Evolutionary conservation across 2,797 vertebrate species (phyloP), one percentile per base, ranked within the genome.

Genomic region (Anisognathus igniventris): DNA sequence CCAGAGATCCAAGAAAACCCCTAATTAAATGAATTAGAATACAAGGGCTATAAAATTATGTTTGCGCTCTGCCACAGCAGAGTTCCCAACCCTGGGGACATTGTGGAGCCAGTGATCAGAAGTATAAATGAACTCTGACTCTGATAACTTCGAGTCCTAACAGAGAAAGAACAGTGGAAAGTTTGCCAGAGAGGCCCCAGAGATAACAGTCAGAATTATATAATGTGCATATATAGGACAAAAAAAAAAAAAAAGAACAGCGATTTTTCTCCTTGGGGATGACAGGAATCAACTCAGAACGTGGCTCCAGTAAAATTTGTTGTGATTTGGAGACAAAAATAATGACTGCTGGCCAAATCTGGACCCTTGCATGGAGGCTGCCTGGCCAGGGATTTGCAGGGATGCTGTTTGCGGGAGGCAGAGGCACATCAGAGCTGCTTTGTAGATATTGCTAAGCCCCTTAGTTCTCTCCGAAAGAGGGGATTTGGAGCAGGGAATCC

Each of bases 111-210:
- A 73, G 61, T 0, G 68, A 76, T 72, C 42, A 72, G 54, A 45
- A 96, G 56, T 68, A 95, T 53, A 97, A 97, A 96, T 94, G 85
- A 96, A 95, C 81, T 92, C 83, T 77, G 84, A 97, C 97, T 97
- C 95, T 79, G 56, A 92, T 91, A 92, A 96, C 95, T 96, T 97
- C 2, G 37, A 95, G 70, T 60, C 76, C 70, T 96, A 80, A 89
- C 79, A 65, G 21, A 80, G 88, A 84, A 23, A 87, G 85, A 86
- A 62, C 9, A 9, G 70, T 80, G 84, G 95, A 96, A 97, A 75
- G 45, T 94, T 95, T 92, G 64, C 90, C 72, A 86, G 80, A 81
- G 70, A 92, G 92, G 54, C 87, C 91, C 62, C 90, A 66, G 80
- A 96, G 91, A 94, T 16, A 91, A 67, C 25, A 96, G 58, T 45